Evolutionary conservation across 2,888 invertebrate species (phyloP), one percentile per base, ranked within the genome.

Genomic region (Agriopis marginaria): DNA sequence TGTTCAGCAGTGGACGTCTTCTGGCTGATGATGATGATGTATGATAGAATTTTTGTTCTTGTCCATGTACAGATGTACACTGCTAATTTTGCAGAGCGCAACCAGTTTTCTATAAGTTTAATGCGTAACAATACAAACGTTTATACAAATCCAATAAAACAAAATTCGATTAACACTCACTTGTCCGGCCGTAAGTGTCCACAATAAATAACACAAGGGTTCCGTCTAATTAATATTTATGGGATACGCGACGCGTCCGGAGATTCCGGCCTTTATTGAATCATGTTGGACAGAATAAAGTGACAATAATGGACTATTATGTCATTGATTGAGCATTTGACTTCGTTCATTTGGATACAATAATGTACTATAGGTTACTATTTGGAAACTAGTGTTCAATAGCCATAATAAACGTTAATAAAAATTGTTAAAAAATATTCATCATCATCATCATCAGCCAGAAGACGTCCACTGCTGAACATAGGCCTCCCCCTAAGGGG

Each of bases 171-270:
- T 71, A 71, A 70, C 72, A 72, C 68, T 54, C 70, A 40, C 55
- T 73, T 70, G 74, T 70, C 68, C 67, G 60, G 53, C 68, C 70
- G 74, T 70, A 60, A 69, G 68, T 66, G 71, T 77, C 74, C 68
- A 74, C 79, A 76, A 79, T 80, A 84, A 83, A 83, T 79, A 83
- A 82, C 83, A 82, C 81, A 78, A 82, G 77, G 82, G 81, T 71
- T 77, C 76, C 68, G 71, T 79, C 82, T 84, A 83, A 86, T 86
- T 86, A 85, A 86, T 86, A 86, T 86, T 86, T 86, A 86, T 86
- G 84, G 74, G 68, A 76, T 72, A 64, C 71, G 63, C 70, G 74
- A 73, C 72, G 72, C 78, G 83, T 80, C 83, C 77, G 79, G 81
- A 73, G 73, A 75, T 75, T 71, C 69, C 58, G 73, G 68, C 76